These are phyloP conservation scores for Acanthosepion pharaonis DNA, from an alignment of 2,888 invertebrate species.

Conservation along the genomic window DNA sequence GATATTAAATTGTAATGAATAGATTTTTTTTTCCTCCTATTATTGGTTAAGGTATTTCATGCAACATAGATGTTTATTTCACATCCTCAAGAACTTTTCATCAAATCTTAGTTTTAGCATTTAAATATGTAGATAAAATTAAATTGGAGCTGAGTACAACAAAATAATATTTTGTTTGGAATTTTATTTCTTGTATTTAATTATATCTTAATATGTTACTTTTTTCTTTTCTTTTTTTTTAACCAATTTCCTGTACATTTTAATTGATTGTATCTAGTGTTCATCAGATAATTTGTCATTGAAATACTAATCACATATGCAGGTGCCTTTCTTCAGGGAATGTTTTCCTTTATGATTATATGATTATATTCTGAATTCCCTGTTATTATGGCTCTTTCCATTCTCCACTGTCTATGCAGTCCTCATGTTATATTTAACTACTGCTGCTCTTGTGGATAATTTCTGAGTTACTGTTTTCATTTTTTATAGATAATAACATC, in stretches of 20 bases:
- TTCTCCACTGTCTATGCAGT: background rate
- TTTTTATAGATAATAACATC: too few relatives aligned
- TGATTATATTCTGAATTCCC: background rate
- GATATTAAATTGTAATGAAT: background rate
- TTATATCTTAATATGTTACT: too few relatives aligned
- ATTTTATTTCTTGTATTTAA: background rate
- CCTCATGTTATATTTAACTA: background rate
- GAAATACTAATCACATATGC: background rate
- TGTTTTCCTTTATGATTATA: slow-evolving; percentile 18
- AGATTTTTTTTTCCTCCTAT: background rate
- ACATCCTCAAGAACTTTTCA: background rate
- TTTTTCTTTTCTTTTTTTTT: too few relatives aligned
- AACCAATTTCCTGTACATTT: background rate
- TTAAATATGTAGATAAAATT: background rate
- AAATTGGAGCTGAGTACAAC: background rate
- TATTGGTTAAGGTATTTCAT: background rate
- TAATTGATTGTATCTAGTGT: slow-evolving; percentile 5
- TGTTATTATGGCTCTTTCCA: background rate
- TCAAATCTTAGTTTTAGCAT: background rate
- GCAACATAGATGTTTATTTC: background rate
- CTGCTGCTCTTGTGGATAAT: background rate
- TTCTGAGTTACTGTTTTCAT: background rate
- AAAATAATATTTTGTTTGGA: background rate
- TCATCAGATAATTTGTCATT: background rate
- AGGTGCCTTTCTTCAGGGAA: slow-evolving; percentile 33